Base-by-base conservation (phyloP, 2,888 invertebrate species). In the Eupeodes latifasciatus region DNA sequence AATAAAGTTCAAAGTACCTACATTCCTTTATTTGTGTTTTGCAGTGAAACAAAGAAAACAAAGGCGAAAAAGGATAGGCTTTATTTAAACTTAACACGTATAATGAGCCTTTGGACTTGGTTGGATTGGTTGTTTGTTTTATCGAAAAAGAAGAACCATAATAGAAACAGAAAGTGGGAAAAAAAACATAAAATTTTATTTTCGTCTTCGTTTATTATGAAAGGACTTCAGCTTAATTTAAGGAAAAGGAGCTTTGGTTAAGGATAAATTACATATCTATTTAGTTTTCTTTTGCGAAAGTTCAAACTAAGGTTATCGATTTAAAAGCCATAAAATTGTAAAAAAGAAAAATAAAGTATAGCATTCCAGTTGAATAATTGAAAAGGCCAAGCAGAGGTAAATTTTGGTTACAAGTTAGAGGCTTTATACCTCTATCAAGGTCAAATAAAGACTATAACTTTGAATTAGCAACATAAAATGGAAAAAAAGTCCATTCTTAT, bases 51-150 rank as follows among this genome's bases (percentile, higher is more conserved):
- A 59, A 53, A 53, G 14, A 71, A 57, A 9, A 36, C 34, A n/a
- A 1, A 51, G 14, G 51, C 19, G 27, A 27, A 61, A 40, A 14
- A 36, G 47, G 47, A 66, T 27, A 14, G 51, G 62, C 34, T 76
- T 80, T 75, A 66, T 80, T 64, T 75, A 44, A 55, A 44, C 12
- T 19, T 53, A 11, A 12, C 27, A 27, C 3, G 7, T 36, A 27
- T 71, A 76, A 69, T 76, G 69, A 75, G 51, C 34, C 44, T 62
- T 53, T 69, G 71, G 36, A 57, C 59, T 74, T 55, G 55, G 44
- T n/a, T 55, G 40, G 9, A 5, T 40, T 40, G 40, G 6, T 7
- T 40, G 40, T 69, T 27, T 55, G 34, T 59, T 59, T 49, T 44
- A 40, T 49, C n/a, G 19, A 40, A 40, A 27, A 27, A 27, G 27